phyloP scores from a whole-genome alignment of 2,797 vertebrate species.

The Peromyscus melanophrys region DNA sequence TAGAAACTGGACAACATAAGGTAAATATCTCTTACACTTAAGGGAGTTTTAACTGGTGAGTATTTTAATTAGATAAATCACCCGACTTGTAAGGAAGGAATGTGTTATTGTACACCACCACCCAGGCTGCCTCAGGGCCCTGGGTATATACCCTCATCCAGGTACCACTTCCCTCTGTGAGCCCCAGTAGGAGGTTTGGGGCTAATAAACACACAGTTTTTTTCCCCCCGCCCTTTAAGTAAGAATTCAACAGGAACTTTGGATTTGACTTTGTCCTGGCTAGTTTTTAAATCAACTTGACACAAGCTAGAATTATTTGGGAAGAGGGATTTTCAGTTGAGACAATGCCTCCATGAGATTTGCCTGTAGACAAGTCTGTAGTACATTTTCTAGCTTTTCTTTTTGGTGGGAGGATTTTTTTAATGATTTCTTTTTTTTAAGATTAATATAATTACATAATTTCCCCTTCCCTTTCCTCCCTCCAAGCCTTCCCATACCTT shows the following conservation, averaged over 20 bases:
- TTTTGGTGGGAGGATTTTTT: not conserved
- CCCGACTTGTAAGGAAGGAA: not conserved
- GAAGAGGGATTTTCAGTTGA: not conserved
- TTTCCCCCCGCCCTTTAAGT: not conserved
- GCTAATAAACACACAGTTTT: not conserved
- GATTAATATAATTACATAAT: not conserved
- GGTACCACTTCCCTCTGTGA: not conserved
- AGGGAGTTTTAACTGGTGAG: not conserved
- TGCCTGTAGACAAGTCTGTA: not conserved
- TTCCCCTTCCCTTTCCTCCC: not conserved
- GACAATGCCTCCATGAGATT: not conserved
- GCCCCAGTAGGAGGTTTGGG: not conserved
- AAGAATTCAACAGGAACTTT: conserved; percentile 34
- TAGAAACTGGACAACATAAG: not conserved
- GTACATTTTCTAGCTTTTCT: not conserved
- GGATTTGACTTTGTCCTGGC: conserved; percentile 9
- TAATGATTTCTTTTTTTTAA: not conserved
- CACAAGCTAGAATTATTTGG: not conserved
- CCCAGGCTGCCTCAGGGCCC: not conserved
- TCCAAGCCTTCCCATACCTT: not conserved
- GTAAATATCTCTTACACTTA: not conserved
- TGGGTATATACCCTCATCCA: not conserved
- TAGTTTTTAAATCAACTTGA: not conserved
- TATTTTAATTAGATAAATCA: not conserved
- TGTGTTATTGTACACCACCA: not conserved